A percentile compares a stretch with the other conserved stretches of the same genome.
These are phyloP conservation scores for Fulmarus glacialis DNA, from an alignment of 2,113 vertebrate species.

Conservation along the genomic window DNA sequence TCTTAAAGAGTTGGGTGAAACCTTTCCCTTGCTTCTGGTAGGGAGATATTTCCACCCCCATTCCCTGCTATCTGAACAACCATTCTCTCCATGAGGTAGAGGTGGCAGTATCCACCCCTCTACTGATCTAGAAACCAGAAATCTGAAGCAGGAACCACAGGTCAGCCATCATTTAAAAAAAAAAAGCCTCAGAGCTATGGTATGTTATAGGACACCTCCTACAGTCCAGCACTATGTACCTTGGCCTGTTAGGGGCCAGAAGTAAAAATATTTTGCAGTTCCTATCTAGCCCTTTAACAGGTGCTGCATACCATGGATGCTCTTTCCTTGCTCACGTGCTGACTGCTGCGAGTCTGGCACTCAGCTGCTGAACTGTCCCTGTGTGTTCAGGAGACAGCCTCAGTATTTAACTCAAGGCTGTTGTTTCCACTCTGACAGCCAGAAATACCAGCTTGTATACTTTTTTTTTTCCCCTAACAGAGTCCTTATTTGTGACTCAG, in stretches of 20 bases:
- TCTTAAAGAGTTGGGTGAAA: not conserved
- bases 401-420: not conserved
- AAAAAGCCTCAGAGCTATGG: not conserved
- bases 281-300: not conserved
- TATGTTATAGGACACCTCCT: not conserved
- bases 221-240: not conserved
- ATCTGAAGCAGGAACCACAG: not conserved
- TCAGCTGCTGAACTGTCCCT: not conserved
- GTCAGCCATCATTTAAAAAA: not conserved
- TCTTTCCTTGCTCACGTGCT: fast-evolving
- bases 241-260: not conserved
- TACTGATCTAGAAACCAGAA: not conserved
- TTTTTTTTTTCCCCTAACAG: not conserved
- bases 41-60: not conserved
- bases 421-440: not conserved
- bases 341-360: not conserved
- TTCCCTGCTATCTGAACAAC: not conserved
- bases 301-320: not conserved
- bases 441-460: not conserved
- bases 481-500: not conserved
- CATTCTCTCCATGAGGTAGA: not conserved
- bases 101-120: not conserved
- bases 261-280: not conserved
- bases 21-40: not conserved
- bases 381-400: not conserved